Evolutionary conservation across 2,888 invertebrate species (phyloP).

Genomic region (Hyposoter didymator): DNA sequence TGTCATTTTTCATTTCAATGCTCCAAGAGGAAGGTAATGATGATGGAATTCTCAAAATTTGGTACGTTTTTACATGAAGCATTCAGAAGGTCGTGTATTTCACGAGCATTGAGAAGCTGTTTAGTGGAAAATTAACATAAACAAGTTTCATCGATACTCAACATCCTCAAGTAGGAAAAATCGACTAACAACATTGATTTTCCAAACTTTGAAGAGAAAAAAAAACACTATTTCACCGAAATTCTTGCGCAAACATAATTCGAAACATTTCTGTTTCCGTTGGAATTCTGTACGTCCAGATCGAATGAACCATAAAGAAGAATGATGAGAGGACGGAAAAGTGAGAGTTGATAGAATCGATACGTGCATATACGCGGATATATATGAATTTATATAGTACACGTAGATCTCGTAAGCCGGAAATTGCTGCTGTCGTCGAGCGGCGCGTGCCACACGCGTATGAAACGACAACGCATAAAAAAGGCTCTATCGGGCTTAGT

Average conservation of each 20-base stretch:
- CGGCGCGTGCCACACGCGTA: conserved; percentile 49
- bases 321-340: conserved; percentile 40
- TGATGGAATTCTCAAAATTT: no score
- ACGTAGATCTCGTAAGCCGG: conserved; percentile 45
- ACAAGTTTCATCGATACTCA: no score
- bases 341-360: not conserved
- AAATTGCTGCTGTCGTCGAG: conserved; percentile 61
- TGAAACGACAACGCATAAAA: conserved; percentile 17
- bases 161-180: not conserved
- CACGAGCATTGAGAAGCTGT: no score
- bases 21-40: no score
- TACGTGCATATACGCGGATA: conserved; percentile 34
- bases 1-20: no score
- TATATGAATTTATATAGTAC: conserved; percentile 18
- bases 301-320: conserved; percentile 22
- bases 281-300: conserved; percentile 1
- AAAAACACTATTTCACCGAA: not conserved
- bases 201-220: not conserved
- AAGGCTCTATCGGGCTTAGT: conserved; percentile 27
- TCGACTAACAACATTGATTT: not conserved
- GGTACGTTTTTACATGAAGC: no score
- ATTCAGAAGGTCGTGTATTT: no score
- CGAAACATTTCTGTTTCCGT: not conserved
- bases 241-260: not conserved
- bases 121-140: no score